These are phyloP conservation scores for Lycopodina hypogea DNA, from an alignment of 37 sponge, comb jelly and placozoan genomes.

Conservation along the genomic window DNA sequence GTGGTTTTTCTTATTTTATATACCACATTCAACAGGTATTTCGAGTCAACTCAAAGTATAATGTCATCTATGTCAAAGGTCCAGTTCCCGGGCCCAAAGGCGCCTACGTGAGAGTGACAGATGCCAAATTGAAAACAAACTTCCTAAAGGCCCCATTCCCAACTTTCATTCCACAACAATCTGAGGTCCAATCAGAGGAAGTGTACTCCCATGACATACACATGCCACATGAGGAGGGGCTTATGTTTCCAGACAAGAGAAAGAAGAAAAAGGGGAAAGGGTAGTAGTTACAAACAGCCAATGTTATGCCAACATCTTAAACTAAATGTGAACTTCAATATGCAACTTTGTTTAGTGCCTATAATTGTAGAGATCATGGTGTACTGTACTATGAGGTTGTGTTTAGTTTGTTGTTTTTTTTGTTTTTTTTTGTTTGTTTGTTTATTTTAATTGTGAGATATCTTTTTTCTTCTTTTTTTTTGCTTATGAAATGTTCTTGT, in stretches of 20 bases:
- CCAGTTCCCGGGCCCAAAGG: slow-evolving; percentile 72
- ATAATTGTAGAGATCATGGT: too few species aligned
- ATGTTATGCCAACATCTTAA: too few species aligned
- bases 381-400: too few species aligned
- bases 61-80: slow-evolving; percentile 84
- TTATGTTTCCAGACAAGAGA: slow-evolving; percentile 24
- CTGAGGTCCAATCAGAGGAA: slow-evolving; percentile 52
- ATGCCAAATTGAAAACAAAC: slow-evolving; percentile 59
- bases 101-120: slow-evolving; percentile 67
- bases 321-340: too few species aligned
- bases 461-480: too few species aligned
- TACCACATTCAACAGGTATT: too few species aligned
- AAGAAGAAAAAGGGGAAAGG: background rate
- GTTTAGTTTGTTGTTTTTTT: too few species aligned
- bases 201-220: slow-evolving; percentile 61
- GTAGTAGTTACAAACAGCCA: background rate
- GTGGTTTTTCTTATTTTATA: too few species aligned
- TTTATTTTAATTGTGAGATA: too few species aligned
- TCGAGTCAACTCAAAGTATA: slow-evolving; percentile 72
- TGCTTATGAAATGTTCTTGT: too few species aligned
- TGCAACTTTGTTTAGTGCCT: too few species aligned
- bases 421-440: too few species aligned
- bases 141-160: slow-evolving; percentile 63
- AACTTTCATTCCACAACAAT: slow-evolving; percentile 24
- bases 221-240: slow-evolving; percentile 32